phyloP scores from a whole-genome alignment of 1,140 invertebrate species.

The Drosophila dunni region DNA sequence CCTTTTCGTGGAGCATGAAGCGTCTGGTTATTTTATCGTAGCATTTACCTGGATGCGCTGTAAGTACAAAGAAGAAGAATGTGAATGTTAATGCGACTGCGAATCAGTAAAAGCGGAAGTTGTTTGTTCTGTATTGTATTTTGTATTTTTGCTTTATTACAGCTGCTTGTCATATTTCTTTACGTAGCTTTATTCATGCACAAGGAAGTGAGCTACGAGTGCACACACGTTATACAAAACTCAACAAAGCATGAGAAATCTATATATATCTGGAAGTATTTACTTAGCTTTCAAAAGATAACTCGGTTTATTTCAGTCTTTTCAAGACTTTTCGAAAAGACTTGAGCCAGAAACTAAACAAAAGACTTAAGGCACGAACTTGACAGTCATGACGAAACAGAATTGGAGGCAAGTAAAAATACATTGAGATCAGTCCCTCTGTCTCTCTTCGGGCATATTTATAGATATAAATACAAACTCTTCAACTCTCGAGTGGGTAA shows the following conservation, averaged over 20 bases:
- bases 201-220: slow-evolving; percentile 26
- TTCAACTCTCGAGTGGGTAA: slow-evolving; percentile 26
- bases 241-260: neutral
- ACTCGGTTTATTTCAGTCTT: slow-evolving; percentile 3
- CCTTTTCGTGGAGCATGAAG: slow-evolving; percentile 79
- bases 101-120: slow-evolving; percentile 74
- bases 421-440: slow-evolving; percentile 7
- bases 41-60: slow-evolving; percentile 81
- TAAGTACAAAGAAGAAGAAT: slow-evolving; percentile 26
- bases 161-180: slow-evolving; percentile 46
- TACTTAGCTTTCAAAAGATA: slow-evolving; percentile 25
- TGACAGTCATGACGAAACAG: slow-evolving; percentile 62
- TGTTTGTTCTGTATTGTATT: slow-evolving; percentile 41
- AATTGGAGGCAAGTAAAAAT: slow-evolving; percentile 41
- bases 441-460: slow-evolving; percentile 30
- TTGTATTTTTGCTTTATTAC: slow-evolving; percentile 41
- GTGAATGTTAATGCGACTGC: slow-evolving; percentile 36
- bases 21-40: slow-evolving; percentile 81
- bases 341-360: slow-evolving; percentile 60
- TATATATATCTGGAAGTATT: slow-evolving; percentile 22
- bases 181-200: slow-evolving; percentile 55
- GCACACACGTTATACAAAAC: slow-evolving; percentile 26
- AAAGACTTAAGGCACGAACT: slow-evolving; percentile 63
- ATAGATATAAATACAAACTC: slow-evolving; percentile 36
- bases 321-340: slow-evolving; percentile 23